Base-by-base conservation (phyloP, 2,113 vertebrate genomes). In the Nannospalax galili region DNA sequence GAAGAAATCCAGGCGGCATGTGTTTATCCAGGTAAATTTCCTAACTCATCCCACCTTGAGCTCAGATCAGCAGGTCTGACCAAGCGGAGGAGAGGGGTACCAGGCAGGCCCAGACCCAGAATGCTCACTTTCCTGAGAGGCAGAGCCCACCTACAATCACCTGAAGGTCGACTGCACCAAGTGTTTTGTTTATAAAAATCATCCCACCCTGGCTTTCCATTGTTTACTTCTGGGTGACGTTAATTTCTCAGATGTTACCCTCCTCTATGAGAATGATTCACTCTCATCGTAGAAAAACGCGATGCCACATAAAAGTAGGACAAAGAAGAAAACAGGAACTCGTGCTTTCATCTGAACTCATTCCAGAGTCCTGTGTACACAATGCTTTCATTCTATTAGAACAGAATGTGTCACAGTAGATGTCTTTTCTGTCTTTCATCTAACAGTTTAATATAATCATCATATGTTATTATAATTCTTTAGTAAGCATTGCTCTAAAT, bases 211-310 rank as follows among this genome's bases (percentile, higher is more conserved):
- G 26, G 10, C 3, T 95, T 87, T 84, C 75, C 65, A 30, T 58
- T 90, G 45, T 92, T 94, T 90, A 81, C 16, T 92, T 16, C 84
- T 60, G 48, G 60, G n/a, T 6, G 17, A 35, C 70, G 91, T 81
- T 85, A 82, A 85, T 85, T 97, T 97, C 92, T 95, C 96, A 96
- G 67, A 65, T n/a, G 52, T 40, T 72, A 84, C 84, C 30, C 16
- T 73, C 42, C 37, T 95, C 90, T 92, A 20, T 56, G 78, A 78
- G 58, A 92, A 30, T 90, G 84, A 96, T 8, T 94, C 93, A 94
- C 22, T 8, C 9, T 56, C 28, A 1, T 14, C 24, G 40, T 73
- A 48, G 3, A 67, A 90, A 84, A 95, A 82, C 70, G 22, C 52
- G 87, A 58, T 62, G 75, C n/a, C 69, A 75, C 78, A 77, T 87